Evolutionary conservation across 2,113 vertebrate genomes (phyloP), one percentile per base, ranked within the genome.

Genomic region (Camelus dromedarius): DNA sequence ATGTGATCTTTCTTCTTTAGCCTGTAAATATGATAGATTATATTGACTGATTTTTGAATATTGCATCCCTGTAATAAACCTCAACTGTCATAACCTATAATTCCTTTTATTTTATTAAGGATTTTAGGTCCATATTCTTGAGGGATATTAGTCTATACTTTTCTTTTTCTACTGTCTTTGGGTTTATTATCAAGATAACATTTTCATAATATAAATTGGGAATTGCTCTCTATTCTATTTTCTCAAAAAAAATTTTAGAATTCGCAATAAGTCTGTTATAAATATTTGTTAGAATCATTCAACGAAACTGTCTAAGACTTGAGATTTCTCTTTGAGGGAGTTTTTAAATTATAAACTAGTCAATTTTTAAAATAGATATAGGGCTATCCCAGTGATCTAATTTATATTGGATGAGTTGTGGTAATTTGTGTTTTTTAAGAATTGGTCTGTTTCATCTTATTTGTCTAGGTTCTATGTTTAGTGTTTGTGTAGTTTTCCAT

Each of bases 301-400:
- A 42, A 5, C 32, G 8, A 89, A 86, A 73, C 12, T 2, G 35
- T 60, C 28, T 85, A 9, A 2, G 20, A 2, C 20, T 73, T 0
- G 8, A 42, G 6, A 56, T 62, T 42, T 50, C 19, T 69, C 79
- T 94, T 50, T 58, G 24, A 60, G 35, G 8, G 30, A 60, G 1
- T 48, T 92, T 81, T 90, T 88, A 95, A 90, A 69, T 66, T 95
- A 58, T 13, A 54, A 60, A 89, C 38, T 42, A 42, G 91, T 73
- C 7, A 70, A 19, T 90, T 80, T 92, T n/a, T 20, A 75, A 54
- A 56, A 66, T 54, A 95, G 6, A 12, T 48, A 19, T 28, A 54
- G 15, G 6, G 28, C 20, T 93, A 32, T 48, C 46, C 5, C 70
- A 42, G 76, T 92, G 11, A 80, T 15, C 19, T 73, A 79, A 9